Conservation (phyloP, 2,113 vertebrate species). For the Gambusia holbrooki region DNA sequence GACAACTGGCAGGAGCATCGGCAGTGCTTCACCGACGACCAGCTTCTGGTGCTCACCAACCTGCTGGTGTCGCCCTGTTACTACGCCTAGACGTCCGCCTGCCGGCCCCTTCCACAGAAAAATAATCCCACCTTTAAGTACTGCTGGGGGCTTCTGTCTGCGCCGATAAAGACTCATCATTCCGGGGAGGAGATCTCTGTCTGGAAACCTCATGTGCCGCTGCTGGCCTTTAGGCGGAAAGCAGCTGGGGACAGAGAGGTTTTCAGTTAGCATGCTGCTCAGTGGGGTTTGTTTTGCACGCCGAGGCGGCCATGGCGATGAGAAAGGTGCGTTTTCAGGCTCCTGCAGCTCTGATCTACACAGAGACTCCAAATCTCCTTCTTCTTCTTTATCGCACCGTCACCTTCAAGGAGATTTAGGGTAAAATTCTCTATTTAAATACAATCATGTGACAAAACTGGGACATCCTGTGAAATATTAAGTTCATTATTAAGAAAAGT, state of each 20-base stretch:
- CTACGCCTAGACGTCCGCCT: conserved; percentile 83
- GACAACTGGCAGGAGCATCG: conserved; percentile 99
- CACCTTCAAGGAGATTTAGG: neutral
- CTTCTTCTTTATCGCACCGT: neutral
- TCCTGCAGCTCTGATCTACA: neutral
- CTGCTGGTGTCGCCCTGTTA: conserved; percentile 96
- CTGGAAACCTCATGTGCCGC: conserved; percentile 27
- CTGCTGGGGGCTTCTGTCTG: conserved; percentile 11
- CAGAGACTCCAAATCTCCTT: neutral
- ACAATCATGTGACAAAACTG: neutral
- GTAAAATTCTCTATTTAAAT: neutral
- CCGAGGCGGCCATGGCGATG: conserved; percentile 42
- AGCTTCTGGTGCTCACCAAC: conserved; percentile 95
- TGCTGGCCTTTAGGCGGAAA: conserved; percentile 44
- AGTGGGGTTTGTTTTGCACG: conserved; percentile 25
- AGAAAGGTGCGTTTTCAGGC: conserved; percentile 4
- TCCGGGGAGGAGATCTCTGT: conserved; percentile 12
- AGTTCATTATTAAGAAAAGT: no score
- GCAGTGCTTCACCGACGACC: conserved; percentile 96
- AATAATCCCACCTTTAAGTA: conserved; percentile 5
- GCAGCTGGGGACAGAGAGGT: conserved; percentile 9
- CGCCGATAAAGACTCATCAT: conserved; percentile 17
- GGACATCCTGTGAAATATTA: neutral
- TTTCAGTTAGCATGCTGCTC: conserved; percentile 34
- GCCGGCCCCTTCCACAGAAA: conserved; percentile 11